A percentile compares a stretch with the other conserved stretches of the same genome.
Evolutionary conservation across 2,888 invertebrate genomes (phyloP).

Genomic region (Cyaniris semiargus): DNA sequence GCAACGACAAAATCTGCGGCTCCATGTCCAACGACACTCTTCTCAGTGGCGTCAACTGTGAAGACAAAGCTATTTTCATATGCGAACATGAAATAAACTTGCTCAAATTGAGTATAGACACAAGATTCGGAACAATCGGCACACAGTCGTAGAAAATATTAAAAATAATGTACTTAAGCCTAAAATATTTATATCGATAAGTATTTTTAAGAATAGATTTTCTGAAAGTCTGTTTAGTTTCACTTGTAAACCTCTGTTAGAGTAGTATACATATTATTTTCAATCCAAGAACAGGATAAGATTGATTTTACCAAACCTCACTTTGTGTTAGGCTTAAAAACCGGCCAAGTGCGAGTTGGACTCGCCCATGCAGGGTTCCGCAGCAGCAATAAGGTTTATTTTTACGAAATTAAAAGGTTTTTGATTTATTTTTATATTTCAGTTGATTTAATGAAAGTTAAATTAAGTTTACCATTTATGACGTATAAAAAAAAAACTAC

Average conservation of each 20-base stretch:
- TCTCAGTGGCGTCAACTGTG: not conserved
- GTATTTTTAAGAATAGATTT: not conserved
- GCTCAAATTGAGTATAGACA: not conserved
- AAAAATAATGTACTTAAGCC: not conserved
- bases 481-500: no score
- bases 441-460: no score
- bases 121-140: not conserved
- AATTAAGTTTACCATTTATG: no score
- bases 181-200: slow-evolving; percentile 4
- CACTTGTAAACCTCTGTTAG: not conserved
- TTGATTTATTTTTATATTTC: no score
- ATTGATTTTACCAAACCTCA: no score
- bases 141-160: no score
- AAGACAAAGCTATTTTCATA: not conserved
- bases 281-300: no score
- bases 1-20: slow-evolving; percentile 11
- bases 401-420: no score
- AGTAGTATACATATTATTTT: not conserved
- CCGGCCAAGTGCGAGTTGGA: no score
- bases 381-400: no score
- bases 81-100: slow-evolving; percentile 22
- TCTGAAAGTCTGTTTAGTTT: not conserved
- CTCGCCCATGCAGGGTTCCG: no score
- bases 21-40: slow-evolving; percentile 1
- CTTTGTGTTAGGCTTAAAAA: not conserved